These are phyloP conservation scores for Heliconius hortense DNA, from an alignment of 2,888 invertebrate species.

Conservation along the genomic window DNA sequence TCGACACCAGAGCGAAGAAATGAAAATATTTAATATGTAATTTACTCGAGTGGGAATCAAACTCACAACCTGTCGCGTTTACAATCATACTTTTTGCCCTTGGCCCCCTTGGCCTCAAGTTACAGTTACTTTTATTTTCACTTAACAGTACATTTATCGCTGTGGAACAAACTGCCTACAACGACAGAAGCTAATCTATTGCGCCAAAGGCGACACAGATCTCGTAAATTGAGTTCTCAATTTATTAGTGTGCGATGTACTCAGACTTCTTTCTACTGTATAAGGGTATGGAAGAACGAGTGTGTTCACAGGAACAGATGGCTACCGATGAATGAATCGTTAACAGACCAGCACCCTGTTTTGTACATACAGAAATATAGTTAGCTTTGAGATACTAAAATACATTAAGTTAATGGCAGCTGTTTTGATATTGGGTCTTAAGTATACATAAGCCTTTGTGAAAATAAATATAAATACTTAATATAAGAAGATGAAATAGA, in stretches of 20 bases:
- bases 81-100: too few relatives aligned
- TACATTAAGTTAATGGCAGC: slow-evolving; percentile 33
- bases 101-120: too few relatives aligned
- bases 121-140: neutral
- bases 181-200: slow-evolving; percentile 24
- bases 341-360: slow-evolving; percentile 52
- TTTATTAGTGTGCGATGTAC: slow-evolving; percentile 35
- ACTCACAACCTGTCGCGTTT: too few relatives aligned
- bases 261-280: slow-evolving; percentile 39
- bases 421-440: slow-evolving; percentile 21
- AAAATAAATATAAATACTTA: neutral
- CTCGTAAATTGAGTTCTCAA: slow-evolving; percentile 41
- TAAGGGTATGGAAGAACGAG: slow-evolving; percentile 39
- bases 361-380: slow-evolving; percentile 27
- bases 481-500: neutral
- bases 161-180: slow-evolving; percentile 25
- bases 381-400: slow-evolving; percentile 27
- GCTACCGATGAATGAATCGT: slow-evolving; percentile 69
- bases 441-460: neutral
- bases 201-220: slow-evolving; percentile 31
- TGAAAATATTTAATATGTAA: too few relatives aligned
- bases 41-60: too few relatives aligned
- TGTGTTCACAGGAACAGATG: slow-evolving; percentile 63
- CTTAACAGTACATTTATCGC: neutral
- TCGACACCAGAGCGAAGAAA: too few relatives aligned